Conservation (phyloP, 2,888 invertebrate species). For the Operophtera brumata region DNA sequence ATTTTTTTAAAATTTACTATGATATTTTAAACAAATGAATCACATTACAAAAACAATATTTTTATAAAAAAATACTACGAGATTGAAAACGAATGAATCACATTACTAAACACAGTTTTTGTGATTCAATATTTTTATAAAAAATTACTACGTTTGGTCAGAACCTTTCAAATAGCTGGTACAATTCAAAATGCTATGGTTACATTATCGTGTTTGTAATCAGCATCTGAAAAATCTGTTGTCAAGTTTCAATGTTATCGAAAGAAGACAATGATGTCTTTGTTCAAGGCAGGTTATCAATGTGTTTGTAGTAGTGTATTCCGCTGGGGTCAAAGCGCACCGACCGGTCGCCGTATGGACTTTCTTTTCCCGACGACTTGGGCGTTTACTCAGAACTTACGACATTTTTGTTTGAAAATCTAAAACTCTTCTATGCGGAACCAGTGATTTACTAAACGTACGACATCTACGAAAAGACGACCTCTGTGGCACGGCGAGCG, state of each 20-base stretch:
- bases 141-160: neutral
- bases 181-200: neutral
- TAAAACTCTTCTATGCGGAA: neutral
- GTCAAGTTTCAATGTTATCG: neutral
- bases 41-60: no score
- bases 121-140: no score
- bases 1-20: no score
- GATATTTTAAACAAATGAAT: no score
- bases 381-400: conserved; percentile 22
- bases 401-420: conserved; percentile 31
- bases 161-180: neutral
- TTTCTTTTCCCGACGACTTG: conserved; percentile 72
- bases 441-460: neutral
- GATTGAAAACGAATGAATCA: no score
- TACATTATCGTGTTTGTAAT: neutral
- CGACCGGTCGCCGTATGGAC: conserved; percentile 60
- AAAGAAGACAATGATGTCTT: conserved; percentile 5
- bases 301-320: conserved; percentile 34
- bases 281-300: conserved; percentile 12
- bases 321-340: conserved; percentile 65
- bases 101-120: no score
- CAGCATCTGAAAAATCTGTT: neutral
- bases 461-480: no score
- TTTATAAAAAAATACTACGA: no score
- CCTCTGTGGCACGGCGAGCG: no score